These are phyloP conservation scores for Sparus aurata DNA, from an alignment of 2,797 vertebrate species.

Conservation along the genomic window DNA sequence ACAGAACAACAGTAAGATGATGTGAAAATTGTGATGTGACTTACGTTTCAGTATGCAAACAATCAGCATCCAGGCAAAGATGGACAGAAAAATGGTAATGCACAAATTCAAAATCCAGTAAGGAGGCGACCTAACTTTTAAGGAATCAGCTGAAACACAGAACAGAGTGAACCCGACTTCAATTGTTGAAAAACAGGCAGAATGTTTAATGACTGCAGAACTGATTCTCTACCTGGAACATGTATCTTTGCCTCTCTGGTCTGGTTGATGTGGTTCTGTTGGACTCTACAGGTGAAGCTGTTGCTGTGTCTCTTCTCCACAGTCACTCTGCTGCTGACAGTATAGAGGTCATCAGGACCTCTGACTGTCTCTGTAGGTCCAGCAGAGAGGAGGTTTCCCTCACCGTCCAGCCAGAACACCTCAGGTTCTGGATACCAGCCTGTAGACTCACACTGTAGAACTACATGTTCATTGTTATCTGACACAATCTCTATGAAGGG, in stretches of 20 bases:
- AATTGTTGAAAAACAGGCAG: too few relatives aligned
- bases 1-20: too few relatives aligned
- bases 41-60: too few relatives aligned
- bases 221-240: not conserved
- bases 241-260: not conserved
- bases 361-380: not conserved
- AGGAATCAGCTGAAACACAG: too few relatives aligned
- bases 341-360: slow-evolving; percentile 12
- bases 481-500: not conserved
- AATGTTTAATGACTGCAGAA: too few relatives aligned
- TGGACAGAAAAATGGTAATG: too few relatives aligned
- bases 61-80: too few relatives aligned
- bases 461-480: not conserved
- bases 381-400: not conserved
- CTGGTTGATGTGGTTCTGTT: not conserved
- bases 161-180: too few relatives aligned
- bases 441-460: not conserved
- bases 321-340: slow-evolving; percentile 12
- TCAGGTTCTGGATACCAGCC: slow-evolving; percentile 3
- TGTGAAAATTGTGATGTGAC: too few relatives aligned
- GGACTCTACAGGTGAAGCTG: not conserved
- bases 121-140: too few relatives aligned
- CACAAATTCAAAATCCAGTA: too few relatives aligned
- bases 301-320: slow-evolving; percentile 1
- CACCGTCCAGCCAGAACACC: not conserved